Evolutionary conservation across 2,888 invertebrate genomes (phyloP), one percentile per base, ranked within the genome.

Genomic region (Diadromus collaris): DNA sequence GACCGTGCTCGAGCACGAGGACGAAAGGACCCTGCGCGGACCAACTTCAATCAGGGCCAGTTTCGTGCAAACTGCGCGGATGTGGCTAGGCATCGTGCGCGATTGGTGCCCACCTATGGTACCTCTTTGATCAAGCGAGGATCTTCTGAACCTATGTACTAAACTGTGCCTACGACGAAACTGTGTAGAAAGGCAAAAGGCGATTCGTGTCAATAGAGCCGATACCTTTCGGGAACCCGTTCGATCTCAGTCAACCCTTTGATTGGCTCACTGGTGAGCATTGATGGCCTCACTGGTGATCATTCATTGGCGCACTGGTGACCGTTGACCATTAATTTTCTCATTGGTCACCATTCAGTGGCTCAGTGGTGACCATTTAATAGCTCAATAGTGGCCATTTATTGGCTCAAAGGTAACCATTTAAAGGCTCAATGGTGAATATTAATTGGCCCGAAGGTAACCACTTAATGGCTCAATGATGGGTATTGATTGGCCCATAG

Each of bases 101-200:
- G 76, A 82, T 80, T 71, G 76, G 70, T 65, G 58, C 75, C 72
- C 73, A 38, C 68, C 73, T 54, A 41, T 51, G 56, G 48, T 61
- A 46, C 74, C 64, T 67, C 77, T 34, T 34, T 9, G 70, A 78
- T 76, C 77, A 71, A 56, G 72, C 60, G 78, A 83, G 71, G 82
- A 84, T 84, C 83, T 83, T 85, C 81, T 81, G 82, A 82, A 83
- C 83, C 84, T 81, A 75, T 76, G 27, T 21, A 77, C 72, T 54
- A 68, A 77, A 77, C 38, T n/a, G 77, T 63, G 72, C 61, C 67
- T 68, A 41, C 41, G 64, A 46, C 29, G 46, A 19, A 21, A 19
- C 9, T 10, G 63, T n/a, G 69, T 48, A 73, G 51, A 64, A 34
- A 73, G 73, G 73, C 69, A 64, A 69, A 34, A 34, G 9, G 64